Evolutionary conservation across 2,888 invertebrate species (phyloP).

Genomic region (Lagria hirta): DNA sequence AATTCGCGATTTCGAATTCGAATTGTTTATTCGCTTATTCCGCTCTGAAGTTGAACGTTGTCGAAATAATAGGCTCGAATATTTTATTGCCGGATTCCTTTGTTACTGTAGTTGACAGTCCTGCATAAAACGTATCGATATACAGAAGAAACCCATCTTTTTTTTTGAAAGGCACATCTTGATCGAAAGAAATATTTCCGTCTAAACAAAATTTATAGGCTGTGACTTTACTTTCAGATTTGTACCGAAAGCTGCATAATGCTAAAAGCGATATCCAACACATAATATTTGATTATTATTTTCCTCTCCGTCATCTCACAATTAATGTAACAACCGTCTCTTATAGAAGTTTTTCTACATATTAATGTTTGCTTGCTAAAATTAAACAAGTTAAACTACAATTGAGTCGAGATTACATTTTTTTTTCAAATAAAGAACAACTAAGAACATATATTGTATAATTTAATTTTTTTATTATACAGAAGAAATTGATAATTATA

Average conservation of each 20-base stretch:
- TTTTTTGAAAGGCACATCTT: conserved; percentile 4
- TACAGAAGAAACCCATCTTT: conserved; percentile 4
- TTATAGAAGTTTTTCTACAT: too few species aligned
- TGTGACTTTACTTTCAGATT: background rate
- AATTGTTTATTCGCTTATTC: conserved; percentile 13
- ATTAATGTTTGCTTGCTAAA: too few species aligned
- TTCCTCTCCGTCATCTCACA: too few species aligned
- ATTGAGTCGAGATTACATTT: too few species aligned
- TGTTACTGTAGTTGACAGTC: conserved; percentile 11
- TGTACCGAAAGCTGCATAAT: background rate
- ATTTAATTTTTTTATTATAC: too few species aligned
- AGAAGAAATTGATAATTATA: too few species aligned
- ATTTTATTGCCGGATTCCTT: conserved; percentile 18
- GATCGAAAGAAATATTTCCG: background rate
- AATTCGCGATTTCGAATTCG: too few species aligned
- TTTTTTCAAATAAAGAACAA: too few species aligned
- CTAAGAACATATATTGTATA: too few species aligned
- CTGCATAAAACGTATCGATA: conserved; percentile 10
- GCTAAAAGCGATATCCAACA: background rate
- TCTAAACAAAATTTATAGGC: background rate
- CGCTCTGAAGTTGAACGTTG: background rate
- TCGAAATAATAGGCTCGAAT: conserved; percentile 6
- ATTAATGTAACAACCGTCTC: too few species aligned
- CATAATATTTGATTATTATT: too few species aligned
- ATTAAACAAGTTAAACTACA: too few species aligned